Evolutionary conservation across 2,113 vertebrate species (phyloP), one percentile per base, ranked within the genome.

Genomic region (Gasterosteus nipponicus): DNA sequence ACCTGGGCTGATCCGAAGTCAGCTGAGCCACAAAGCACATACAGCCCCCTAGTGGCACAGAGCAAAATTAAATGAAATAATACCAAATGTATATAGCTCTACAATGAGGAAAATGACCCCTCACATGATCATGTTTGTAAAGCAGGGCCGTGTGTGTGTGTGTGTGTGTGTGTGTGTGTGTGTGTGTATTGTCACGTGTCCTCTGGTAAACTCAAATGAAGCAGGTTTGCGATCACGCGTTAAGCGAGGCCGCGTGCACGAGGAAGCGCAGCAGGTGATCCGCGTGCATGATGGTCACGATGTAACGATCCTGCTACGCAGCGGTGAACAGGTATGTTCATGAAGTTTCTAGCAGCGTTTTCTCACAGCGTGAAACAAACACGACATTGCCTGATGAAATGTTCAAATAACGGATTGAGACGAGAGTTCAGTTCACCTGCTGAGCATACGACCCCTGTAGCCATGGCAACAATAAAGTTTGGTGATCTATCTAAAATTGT

Each of bases 191-290:
- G 22, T 26, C 22, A 26, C 22, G 57, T 75, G 67, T 16, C 56
- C 31, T 84, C 4, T 56, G 33, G 82, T 89, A 84, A 89, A 78
- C 89, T 60, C 63, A 8, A 19, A 8, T 26, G 29, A 16, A 38
- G 29, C 18, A n/a, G 15, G 12, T 44, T 68, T 26, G 22, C 22
- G 15, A 18, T 62, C 9, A 8, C 0, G 33, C 1, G 29, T 26
- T 38, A 19, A 49, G 46, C 46, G 29, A 47, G 18, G 7, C 5
- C 12, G 29, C 16, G 10, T 12, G 5, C 33, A 67, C 46, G 14
- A 26, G 39, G 58, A 65, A n/a, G 65, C 22, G 4, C 26, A 31
- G 5, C 0, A 14, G 22, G 14, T 22, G 2, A 29, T 31, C 42
- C 22, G 19, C 6, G 29, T 44, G 16, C 10, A 46, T 70, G 1